Evolutionary conservation across 2,113 vertebrate genomes (phyloP).

Genomic region (Pomatostomus ruficeps): DNA sequence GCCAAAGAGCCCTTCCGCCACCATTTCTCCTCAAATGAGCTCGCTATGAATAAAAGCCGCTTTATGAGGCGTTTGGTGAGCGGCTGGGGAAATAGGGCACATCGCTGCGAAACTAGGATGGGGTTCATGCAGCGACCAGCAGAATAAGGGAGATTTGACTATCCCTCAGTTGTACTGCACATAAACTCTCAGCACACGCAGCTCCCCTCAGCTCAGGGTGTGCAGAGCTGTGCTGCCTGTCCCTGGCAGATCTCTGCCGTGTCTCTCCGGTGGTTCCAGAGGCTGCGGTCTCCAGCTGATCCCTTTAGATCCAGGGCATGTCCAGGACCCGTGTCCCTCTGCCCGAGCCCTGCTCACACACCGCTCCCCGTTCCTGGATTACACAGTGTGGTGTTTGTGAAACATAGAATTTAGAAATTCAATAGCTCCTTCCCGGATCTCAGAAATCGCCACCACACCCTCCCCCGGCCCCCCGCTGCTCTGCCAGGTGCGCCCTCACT

Average conservation of each 20-base stretch:
- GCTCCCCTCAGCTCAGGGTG: background rate
- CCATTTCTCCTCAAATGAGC: background rate
- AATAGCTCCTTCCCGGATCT: background rate
- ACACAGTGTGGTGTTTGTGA: rapidly evolving
- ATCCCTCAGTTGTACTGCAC: too few relatives aligned
- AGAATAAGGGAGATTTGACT: background rate
- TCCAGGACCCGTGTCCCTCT: background rate
- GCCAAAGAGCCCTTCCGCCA: background rate
- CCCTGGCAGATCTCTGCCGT: background rate
- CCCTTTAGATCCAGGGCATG: background rate
- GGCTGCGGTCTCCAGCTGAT: background rate
- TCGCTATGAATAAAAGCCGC: background rate
- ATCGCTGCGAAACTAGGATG: too few relatives aligned
- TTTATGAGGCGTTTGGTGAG: background rate
- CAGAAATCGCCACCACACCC: background rate
- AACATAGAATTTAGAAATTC: too few relatives aligned
- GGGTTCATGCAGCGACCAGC: rapidly evolving
- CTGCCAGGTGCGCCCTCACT: background rate
- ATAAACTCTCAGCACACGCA: rapidly evolving
- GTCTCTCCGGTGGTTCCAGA: rapidly evolving
- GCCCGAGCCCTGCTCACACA: background rate
- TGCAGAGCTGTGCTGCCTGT: background rate
- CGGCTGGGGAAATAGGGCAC: background rate
- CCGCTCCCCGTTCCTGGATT: background rate
- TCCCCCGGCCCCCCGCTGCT: rapidly evolving